Base-by-base conservation (phyloP, 2,113 vertebrate genomes). In the Anser brachyrhynchus region DNA sequence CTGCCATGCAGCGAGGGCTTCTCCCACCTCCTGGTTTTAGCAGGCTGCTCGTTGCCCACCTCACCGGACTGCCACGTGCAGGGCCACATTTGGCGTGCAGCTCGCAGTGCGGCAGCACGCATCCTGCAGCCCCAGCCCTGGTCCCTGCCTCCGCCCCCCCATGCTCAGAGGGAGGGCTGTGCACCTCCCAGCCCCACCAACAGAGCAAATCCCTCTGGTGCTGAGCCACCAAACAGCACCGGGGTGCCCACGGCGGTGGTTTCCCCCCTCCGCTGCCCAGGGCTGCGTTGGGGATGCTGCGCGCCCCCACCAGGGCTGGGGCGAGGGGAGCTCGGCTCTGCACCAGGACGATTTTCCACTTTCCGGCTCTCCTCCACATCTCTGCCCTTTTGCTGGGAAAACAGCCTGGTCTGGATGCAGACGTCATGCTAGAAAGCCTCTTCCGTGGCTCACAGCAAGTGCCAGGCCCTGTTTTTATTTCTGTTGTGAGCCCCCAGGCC, bases 191-290 rank as follows among this genome's bases (percentile, higher is more conserved):
- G 51, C 19, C 62, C 19, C 6, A 17, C 88, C 62, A 67, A 8
- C 17, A 10, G 23, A 70, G 78, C 78, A 79, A 87, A 74, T 41
- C 92, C 78, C 16, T 44, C 77, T 44, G 10, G 0, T 52, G 2
- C 3, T 2, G 83, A 78, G 44, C 66, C 25, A 37, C 13, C 58
- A 21, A 10, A 22, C 11, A 15, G 26, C 49, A 46, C 43, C 3
- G 1, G 4, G 15, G 23, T 20, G 25, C 16, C 6, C 41, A 8
- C 1, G 4, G 6, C 4, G 23, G 33, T 37, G 17, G 18, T 11
- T 11, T 43, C 55, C 61, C 73, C 54, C 54, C 28, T 29, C 71
- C 9, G 20, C 51, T 8, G 16, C 23, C 37, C 2, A 13, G n/a
- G 11, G 18, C 11, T 23, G 23, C 41, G 39, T 58, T 8, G 8